Conservation (phyloP, 2,797 vertebrate genomes). For the Hippopotamyrus pictus region DNA sequence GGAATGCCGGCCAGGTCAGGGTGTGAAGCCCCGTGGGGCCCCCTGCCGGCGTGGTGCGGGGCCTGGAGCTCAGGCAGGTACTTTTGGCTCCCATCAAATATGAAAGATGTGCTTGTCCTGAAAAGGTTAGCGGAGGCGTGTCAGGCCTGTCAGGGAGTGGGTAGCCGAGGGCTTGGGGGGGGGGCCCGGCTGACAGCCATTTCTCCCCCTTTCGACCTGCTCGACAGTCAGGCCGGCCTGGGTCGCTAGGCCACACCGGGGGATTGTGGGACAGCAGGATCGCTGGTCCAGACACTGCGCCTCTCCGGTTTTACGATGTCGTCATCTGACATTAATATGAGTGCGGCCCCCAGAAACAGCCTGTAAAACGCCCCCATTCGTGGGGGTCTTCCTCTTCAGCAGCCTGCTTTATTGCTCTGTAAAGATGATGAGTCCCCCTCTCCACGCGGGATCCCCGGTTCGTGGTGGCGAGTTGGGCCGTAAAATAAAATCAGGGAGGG, state of each 20-base stretch:
- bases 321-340: conserved; percentile 50
- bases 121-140: conserved; percentile 54
- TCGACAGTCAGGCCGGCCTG: neutral
- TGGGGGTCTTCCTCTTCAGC: conserved; percentile 53
- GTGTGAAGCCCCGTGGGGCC: conserved; percentile 43
- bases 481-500: conserved; percentile 44
- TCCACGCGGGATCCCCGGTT: conserved; percentile 55
- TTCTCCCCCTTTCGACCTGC: conserved; percentile 6
- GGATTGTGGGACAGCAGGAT: neutral
- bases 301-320: neutral
- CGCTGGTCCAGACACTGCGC: neutral
- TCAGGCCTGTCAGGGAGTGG: conserved; percentile 50
- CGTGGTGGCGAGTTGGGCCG: conserved; percentile 48
- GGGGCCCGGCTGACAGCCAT: conserved; percentile 9
- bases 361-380: conserved; percentile 56
- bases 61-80: conserved; percentile 56
- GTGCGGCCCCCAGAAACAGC: conserved; percentile 59
- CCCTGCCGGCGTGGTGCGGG: conserved; percentile 37
- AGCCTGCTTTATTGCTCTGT: conserved; percentile 71
- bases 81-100: conserved; percentile 52
- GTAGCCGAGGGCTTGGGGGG: neutral
- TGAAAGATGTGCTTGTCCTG: conserved; percentile 47
- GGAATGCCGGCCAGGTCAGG: conserved; percentile 63
- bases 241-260: neutral
- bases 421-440: conserved; percentile 60